Evolutionary conservation across 1,140 invertebrate genomes (phyloP), one percentile per base, ranked within the genome.

Genomic region (Drosophila auraria): DNA sequence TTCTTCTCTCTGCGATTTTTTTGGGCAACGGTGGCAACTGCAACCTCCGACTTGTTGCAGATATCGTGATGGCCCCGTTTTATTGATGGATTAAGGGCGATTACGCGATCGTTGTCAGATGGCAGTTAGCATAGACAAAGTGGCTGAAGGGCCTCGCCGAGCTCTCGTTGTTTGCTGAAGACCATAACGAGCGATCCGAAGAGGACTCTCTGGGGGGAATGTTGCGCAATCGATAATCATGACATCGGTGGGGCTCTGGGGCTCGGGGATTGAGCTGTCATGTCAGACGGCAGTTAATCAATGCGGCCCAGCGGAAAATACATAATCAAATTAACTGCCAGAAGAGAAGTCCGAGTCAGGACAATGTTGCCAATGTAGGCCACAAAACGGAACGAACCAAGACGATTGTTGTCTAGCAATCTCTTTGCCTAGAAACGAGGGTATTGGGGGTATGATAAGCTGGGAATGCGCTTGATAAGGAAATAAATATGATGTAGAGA

Each of bases 11-110:
- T 44, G 36, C 33, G 40, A n/a, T 66, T 62, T 63, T 63, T 70
- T 58, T 65, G 5, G 45, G 50, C 84, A 84, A 89, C 84, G 38
- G 84, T 89, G 84, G 84, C 84, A 83, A 87, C 79, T 69, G 76
- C 73, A 82, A 73, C 73, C 59, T 44, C 63, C 64, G 65, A 71
- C 68, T 71, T 27, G 54, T 71, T 27, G 54, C 56, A 58, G 68
- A 80, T 83, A 87, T 91, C 90, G 90, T 91, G 90, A 91, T 91
- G 90, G 89, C 90, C 89, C 89, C 90, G 90, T 91, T 91, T 91
- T 91, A 91, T 91, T 91, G 90, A 91, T 91, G 84, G 90, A 91
- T 91, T 90, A 91, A 91, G 90, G 90, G 90, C 90, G 90, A 91
- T 91, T 91, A 91, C 84, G 90, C 84, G 89, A 91, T 91, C 82